Evolutionary conservation across 2,797 vertebrate species (phyloP).

Genomic region (Acanthurus leucopareius): DNA sequence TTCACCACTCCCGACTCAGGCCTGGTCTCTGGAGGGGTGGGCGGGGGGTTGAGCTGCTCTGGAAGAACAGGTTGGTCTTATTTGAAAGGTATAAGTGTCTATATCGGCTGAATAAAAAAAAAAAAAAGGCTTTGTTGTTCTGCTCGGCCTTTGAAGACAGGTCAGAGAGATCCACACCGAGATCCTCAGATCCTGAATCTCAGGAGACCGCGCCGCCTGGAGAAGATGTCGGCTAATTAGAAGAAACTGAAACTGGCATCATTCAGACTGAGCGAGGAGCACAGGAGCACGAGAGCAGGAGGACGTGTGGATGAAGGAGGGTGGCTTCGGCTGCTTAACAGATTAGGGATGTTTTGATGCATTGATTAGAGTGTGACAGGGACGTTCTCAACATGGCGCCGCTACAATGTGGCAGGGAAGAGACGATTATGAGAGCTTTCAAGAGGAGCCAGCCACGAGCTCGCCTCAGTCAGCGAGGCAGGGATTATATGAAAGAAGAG

Average conservation of each 20-base stretch:
- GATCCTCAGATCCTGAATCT: slow-evolving; percentile 72
- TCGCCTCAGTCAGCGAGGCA: slow-evolving; percentile 39
- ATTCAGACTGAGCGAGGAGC: slow-evolving; percentile 54
- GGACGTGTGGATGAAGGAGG: slow-evolving; percentile 61
- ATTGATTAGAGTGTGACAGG: slow-evolving; percentile 76
- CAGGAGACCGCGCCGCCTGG: slow-evolving; percentile 54
- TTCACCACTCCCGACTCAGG: slow-evolving; percentile 5
- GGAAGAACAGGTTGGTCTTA: slow-evolving; percentile 46
- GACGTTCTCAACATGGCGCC: slow-evolving; percentile 58
- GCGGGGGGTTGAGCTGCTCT: too few relatives aligned
- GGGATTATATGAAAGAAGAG: slow-evolving; percentile 47
- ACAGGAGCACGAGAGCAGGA: slow-evolving; percentile 36
- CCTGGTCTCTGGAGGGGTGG: slow-evolving; percentile 48
- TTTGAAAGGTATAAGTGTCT: slow-evolving; percentile 68
- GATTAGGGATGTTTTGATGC: slow-evolving; percentile 82
- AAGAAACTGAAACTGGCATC: slow-evolving; percentile 59
- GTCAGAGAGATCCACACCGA: slow-evolving; percentile 69
- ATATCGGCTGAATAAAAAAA: too few relatives aligned
- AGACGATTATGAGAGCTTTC: slow-evolving; percentile 74
- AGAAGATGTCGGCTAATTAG: slow-evolving; percentile 72
- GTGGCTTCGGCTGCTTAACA: slow-evolving; percentile 59
- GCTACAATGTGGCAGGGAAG: slow-evolving; percentile 57
- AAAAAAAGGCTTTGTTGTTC: slow-evolving; percentile 68
- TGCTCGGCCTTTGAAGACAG: slow-evolving; percentile 77
- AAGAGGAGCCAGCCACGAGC: slow-evolving; percentile 58